Evolutionary conservation across 2,797 vertebrate species (phyloP), one percentile per base, ranked within the genome.

Genomic region (Microcaecilia unicolor): DNA sequence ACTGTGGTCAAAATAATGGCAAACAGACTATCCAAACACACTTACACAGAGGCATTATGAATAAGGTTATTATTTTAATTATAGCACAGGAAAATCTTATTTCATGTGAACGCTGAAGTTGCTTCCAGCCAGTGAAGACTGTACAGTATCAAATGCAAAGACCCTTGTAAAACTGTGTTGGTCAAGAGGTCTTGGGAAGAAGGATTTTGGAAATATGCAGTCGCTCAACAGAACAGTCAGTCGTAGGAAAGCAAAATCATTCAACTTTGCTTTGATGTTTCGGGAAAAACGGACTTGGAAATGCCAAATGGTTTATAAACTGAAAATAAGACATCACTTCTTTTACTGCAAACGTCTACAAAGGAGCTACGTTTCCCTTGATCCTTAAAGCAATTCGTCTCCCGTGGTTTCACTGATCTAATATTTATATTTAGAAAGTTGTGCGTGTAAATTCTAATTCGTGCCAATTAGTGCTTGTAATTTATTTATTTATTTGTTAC

Each of bases 181-280:
- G 74, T 70, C 76, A 51, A 70, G 71, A 64, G 67, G 70, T 77
- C 72, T 47, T 57, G 70, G 75, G 67, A 70, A 74, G 64, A 44
- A 72, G 74, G 74, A 74, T 72, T 80, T 76, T 58, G 74, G 69
- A 83, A 78, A 58, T 74, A 80, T 78, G 74, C 62, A 63, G 64
- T 76, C 74, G 80, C 67, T 78, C 76, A 81, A 83, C 75, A 77
- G 43, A 25, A 38, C 58, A 39, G 16, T n/a, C n/a, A n/a, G n/a
- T n/a, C n/a, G n/a, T n/a, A 77, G 80, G 77, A 73, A 76, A 77
- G 80, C 75, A 76, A 70, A 68, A 61, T 80, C 81, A 81, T 78
- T 76, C 74, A 70, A 76, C 77, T 83, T 82, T 82, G 78, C 77
- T 83, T 82, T 82, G 78, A 83, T 82, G 76, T 74, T 58, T 25